Evolutionary conservation across 2,113 vertebrate species (phyloP).

Genomic region (Phalacrocorax carbo): DNA sequence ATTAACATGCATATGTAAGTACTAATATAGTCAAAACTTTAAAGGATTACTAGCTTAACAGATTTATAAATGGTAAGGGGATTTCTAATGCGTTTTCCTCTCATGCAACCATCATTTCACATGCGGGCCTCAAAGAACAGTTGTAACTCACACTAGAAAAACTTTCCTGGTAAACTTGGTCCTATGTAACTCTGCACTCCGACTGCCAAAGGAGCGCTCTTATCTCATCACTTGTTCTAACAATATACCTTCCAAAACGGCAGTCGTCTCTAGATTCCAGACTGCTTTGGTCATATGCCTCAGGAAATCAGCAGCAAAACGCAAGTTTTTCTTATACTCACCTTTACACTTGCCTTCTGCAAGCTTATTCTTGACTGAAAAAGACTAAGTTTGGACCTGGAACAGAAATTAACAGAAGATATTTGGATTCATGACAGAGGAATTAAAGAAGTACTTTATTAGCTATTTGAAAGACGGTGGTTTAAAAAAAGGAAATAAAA

Average conservation of each 20-base stretch:
- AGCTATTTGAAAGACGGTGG: not conserved
- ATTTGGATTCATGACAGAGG: not conserved
- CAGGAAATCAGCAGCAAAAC: not conserved
- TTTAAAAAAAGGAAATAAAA: not conserved
- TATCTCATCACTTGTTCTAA: not conserved
- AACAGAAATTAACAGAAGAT: constrained; percentile 1
- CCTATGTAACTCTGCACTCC: not conserved
- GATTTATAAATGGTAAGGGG: not conserved
- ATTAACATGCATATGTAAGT: fast-evolving
- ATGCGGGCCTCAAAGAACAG: not conserved
- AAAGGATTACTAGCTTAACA: not conserved
- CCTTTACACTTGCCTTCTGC: constrained; percentile 99
- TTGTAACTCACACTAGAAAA: not conserved
- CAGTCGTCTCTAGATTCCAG: not conserved
- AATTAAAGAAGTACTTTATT: not conserved
- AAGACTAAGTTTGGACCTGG: constrained; percentile 96
- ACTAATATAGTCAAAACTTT: fast-evolving
- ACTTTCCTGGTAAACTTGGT: not conserved
- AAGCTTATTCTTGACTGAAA: constrained; percentile 99
- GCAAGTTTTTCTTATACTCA: constrained; percentile 64
- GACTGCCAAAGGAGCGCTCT: not conserved
- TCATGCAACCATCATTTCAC: not conserved
- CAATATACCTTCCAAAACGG: not conserved
- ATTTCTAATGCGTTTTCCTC: not conserved
- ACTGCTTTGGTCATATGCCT: not conserved